These are phyloP conservation scores for Antitype chi DNA, from an alignment of 2,888 invertebrate genomes.

Conservation along the genomic window DNA sequence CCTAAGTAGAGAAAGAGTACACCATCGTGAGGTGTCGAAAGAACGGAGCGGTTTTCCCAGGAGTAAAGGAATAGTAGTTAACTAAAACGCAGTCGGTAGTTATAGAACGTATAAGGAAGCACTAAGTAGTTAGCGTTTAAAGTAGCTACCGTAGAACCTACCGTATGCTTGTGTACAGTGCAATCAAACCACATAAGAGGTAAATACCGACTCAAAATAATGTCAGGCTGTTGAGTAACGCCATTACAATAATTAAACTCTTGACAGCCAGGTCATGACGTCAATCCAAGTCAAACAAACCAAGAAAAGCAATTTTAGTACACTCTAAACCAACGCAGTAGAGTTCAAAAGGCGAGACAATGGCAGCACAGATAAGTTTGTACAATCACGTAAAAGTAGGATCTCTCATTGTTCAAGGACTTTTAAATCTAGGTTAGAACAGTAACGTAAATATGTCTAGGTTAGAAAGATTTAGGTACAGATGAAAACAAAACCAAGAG, in stretches of 20 bases:
- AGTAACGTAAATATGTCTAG: constrained; percentile 26
- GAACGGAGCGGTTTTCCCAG: background rate
- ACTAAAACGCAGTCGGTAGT: background rate
- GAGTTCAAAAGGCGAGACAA: constrained; percentile 23
- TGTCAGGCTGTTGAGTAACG: constrained; percentile 31
- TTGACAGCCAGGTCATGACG: constrained; percentile 42
- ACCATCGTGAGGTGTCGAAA: background rate
- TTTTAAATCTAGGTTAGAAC: constrained; percentile 47
- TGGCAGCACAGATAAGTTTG: constrained; percentile 4
- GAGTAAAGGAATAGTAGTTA: background rate
- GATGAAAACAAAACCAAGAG: constrained; percentile 13
- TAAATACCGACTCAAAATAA: constrained; percentile 33
- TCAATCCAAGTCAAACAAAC: constrained; percentile 27
- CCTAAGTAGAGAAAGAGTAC: background rate
- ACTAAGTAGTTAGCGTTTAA: background rate
- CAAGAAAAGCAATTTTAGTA: background rate
- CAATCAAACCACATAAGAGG: constrained; percentile 14
- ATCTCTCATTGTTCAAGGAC: constrained; percentile 53
- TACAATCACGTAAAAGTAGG: constrained; percentile 12
- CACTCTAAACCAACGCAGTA: constrained; percentile 29
- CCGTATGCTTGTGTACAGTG: background rate
- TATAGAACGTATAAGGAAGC: background rate
- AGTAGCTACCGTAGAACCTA: background rate
- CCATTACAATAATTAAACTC: constrained; percentile 56
- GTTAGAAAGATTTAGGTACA: constrained; percentile 18